These are phyloP conservation scores for Aurelia sp. DNA, from an alignment of 30 jellyfish, hydroid and myxozoan species.

Conservation along the genomic window DNA sequence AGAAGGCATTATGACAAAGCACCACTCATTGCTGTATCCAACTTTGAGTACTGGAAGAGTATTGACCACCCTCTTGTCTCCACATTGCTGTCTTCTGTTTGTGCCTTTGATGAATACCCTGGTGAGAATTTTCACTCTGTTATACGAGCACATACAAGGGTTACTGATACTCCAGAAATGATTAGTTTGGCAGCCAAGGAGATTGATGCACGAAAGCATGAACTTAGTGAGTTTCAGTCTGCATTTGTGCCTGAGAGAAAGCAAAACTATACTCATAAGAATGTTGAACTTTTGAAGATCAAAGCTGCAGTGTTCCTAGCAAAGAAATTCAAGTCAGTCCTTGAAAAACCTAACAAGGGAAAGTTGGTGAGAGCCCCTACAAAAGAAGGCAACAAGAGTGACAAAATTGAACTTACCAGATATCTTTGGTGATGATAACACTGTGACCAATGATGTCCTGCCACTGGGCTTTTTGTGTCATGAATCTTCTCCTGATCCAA, in stretches of 20 bases:
- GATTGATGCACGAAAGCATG: background rate
- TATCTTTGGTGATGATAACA: slow-evolving; percentile 8
- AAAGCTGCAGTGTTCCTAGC: background rate
- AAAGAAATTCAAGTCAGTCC: background rate
- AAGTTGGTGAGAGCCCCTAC: slow-evolving; percentile 7
- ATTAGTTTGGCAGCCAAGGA: background rate
- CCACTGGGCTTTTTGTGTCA: slow-evolving; percentile 2
- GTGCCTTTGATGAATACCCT: background rate
- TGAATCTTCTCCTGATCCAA: no score
- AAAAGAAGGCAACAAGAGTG: background rate
- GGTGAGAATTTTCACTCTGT: background rate
- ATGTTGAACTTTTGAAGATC: background rate
- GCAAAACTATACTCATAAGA: background rate
- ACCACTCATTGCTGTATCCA: slow-evolving; percentile 14
- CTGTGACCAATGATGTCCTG: slow-evolving; percentile 38
- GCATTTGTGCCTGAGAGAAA: slow-evolving; percentile 2
- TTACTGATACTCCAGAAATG: background rate
- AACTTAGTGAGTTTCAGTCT: background rate
- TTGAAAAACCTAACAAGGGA: background rate
- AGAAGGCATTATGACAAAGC: slow-evolving; percentile 38
- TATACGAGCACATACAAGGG: slow-evolving; percentile 2
- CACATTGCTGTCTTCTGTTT: background rate
- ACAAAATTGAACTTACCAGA: slow-evolving; percentile 18
- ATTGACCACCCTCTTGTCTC: slow-evolving; percentile 10
- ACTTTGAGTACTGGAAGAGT: slow-evolving; percentile 24